A percentile compares a stretch with the other conserved stretches of the same genome.
These are phyloP conservation scores for Dromococcyx pavoninus DNA, from an alignment of 2,797 vertebrate species.

Conservation along the genomic window DNA sequence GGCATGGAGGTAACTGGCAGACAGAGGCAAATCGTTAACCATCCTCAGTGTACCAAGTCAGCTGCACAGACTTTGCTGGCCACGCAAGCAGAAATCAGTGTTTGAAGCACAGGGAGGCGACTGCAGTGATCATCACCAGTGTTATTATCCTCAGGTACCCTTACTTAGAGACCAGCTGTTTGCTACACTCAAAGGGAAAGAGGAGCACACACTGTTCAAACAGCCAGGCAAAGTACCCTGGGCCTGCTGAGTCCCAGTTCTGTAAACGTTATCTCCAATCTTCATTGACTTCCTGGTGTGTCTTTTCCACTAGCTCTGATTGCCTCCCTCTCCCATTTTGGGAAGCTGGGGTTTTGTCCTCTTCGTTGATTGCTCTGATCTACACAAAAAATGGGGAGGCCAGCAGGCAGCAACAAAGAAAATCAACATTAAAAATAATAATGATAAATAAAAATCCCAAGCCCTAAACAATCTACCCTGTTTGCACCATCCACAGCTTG, in stretches of 20 bases:
- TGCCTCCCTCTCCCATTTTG: conserved; percentile 56
- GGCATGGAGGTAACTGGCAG: not conserved
- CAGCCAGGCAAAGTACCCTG: conserved; percentile 50
- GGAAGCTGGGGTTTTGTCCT: conserved; percentile 44
- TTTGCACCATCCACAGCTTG: not conserved
- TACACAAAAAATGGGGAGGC: not conserved
- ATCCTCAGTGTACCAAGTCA: not conserved
- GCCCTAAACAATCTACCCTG: not conserved
- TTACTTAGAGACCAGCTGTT: conserved; percentile 54
- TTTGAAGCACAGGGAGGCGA: not conserved
- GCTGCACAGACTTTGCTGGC: not conserved
- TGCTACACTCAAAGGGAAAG: conserved; percentile 32
- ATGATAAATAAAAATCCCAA: not conserved
- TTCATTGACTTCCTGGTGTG: conserved; percentile 62
- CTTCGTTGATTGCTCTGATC: conserved; percentile 51
- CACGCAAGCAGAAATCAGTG: not conserved
- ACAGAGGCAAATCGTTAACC: not conserved
- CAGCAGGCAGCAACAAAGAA: not conserved
- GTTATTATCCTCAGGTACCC: conserved; percentile 58
- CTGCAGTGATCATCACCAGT: conserved; percentile 13
- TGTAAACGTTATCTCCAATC: conserved; percentile 71
- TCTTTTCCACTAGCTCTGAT: conserved; percentile 67
- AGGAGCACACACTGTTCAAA: conserved; percentile 55
- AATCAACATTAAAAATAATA: not conserved
- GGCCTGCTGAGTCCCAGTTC: conserved; percentile 57